phyloP scores from a whole-genome alignment of 2,888 invertebrate species.

The Epinotia brunnichana region DNA sequence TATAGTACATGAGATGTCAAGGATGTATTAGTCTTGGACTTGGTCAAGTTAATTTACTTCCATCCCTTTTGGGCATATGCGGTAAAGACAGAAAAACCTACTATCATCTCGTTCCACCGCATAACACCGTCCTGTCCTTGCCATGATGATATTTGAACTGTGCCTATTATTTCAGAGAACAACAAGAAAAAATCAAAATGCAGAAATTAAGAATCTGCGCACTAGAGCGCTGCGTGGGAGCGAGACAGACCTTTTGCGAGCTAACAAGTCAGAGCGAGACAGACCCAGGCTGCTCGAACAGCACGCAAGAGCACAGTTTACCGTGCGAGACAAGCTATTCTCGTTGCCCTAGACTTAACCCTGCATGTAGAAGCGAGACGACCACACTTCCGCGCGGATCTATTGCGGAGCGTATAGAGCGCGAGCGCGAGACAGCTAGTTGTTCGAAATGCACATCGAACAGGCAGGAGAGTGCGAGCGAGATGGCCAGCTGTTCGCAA shows the following conservation, averaged over 20 bases:
- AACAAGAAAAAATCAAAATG: slow-evolving; percentile 61
- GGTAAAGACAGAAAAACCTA: too few relatives aligned
- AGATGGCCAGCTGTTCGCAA: slow-evolving; percentile 54
- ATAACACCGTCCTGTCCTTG: too few relatives aligned
- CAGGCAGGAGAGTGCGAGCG: slow-evolving; percentile 54
- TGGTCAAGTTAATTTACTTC: too few relatives aligned
- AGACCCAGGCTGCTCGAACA: slow-evolving; percentile 30
- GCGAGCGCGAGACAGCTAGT: slow-evolving; percentile 40
- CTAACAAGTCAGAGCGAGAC: slow-evolving; percentile 42
- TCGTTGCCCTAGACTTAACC: slow-evolving; percentile 50
- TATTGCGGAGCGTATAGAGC: slow-evolving; percentile 44
- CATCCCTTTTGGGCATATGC: too few relatives aligned
- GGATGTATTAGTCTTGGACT: too few relatives aligned
- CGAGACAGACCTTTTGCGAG: slow-evolving; percentile 25
- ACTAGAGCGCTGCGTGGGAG: slow-evolving; percentile 53
- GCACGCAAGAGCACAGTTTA: slow-evolving; percentile 21
- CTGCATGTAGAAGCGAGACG: slow-evolving; percentile 46
- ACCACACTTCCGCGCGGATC: slow-evolving; percentile 41
- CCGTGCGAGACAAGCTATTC: slow-evolving; percentile 48
- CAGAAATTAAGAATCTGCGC: slow-evolving; percentile 57
- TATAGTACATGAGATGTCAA: too few relatives aligned
- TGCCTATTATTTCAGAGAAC: slow-evolving; percentile 57
- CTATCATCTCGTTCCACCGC: too few relatives aligned
- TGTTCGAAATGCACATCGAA: slow-evolving; percentile 40
- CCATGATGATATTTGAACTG: too few relatives aligned